These are phyloP conservation scores for Enteromius anoplus DNA, from an alignment of 2,797 vertebrate genomes.

Conservation along the genomic window DNA sequence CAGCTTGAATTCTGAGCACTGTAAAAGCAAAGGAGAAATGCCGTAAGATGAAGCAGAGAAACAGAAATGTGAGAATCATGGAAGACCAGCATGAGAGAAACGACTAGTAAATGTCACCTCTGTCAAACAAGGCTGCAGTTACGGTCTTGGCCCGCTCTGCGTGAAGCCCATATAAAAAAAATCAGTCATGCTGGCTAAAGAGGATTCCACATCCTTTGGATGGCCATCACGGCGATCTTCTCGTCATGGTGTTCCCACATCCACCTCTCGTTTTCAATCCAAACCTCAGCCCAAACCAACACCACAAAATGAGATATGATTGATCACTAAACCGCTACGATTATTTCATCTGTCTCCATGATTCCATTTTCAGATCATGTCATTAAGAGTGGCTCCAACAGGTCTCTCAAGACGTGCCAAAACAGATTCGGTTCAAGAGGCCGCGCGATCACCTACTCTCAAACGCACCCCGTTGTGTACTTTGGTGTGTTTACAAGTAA, in stretches of 20 bases:
- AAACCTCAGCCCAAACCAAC: constrained; percentile 48
- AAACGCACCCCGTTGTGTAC: constrained; percentile 18
- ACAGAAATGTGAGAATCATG: constrained; percentile 45
- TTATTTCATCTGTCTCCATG: constrained; percentile 46
- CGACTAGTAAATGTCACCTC: constrained; percentile 65
- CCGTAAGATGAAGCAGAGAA: constrained; percentile 52
- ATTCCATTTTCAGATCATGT: constrained; percentile 51
- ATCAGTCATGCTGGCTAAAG: constrained; percentile 54
- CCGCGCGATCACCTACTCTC: constrained; percentile 25
- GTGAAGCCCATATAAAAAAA: constrained; percentile 54
- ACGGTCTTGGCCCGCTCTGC: constrained; percentile 28
- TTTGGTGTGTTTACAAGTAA: constrained; percentile 42
- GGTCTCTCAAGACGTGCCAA: constrained; percentile 39
- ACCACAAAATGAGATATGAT: constrained; percentile 48
- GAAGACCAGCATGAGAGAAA: constrained; percentile 55
- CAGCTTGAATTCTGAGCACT: constrained; percentile 58
- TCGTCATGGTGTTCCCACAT: constrained; percentile 4
- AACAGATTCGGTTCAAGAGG: constrained; percentile 26
- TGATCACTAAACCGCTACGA: constrained; percentile 45
- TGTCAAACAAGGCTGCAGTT: constrained; percentile 59
- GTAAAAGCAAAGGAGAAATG: constrained; percentile 51
- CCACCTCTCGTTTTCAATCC: constrained; percentile 21
- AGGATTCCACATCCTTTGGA: constrained; percentile 51
- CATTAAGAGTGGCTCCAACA: constrained; percentile 47
- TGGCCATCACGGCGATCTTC: constrained; percentile 32